Evolutionary conservation across 2,888 invertebrate genomes (phyloP).

Genomic region (Fissipunctia ypsillon): DNA sequence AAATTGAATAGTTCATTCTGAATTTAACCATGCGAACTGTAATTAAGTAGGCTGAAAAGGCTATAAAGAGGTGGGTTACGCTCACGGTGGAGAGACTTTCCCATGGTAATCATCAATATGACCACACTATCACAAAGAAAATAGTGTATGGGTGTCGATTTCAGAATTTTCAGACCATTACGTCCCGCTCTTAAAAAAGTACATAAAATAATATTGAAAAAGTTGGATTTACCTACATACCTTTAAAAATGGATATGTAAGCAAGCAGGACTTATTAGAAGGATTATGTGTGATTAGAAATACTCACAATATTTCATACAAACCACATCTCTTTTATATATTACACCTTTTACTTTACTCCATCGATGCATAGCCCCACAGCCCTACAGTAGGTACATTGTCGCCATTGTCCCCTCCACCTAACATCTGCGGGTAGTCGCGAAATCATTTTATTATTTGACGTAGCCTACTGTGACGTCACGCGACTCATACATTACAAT

Average conservation of each 20-base stretch:
- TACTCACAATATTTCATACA: not conserved
- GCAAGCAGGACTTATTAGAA: too few relatives aligned
- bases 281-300: not conserved
- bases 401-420: constrained; percentile 30
- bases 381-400: not conserved
- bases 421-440: constrained; percentile 38
- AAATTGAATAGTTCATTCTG: not conserved
- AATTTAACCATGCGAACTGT: not conserved
- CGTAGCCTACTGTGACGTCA: too few relatives aligned
- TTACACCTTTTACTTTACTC: not conserved
- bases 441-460: constrained; percentile 70
- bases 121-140: not conserved
- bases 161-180: too few relatives aligned
- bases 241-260: too few relatives aligned
- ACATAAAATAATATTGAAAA: not conserved
- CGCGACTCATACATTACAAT: constrained; percentile 54
- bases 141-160: too few relatives aligned
- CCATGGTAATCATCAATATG: not conserved
- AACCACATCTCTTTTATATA: not conserved
- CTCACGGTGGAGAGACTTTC: not conserved
- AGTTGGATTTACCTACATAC: too few relatives aligned
- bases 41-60: not conserved
- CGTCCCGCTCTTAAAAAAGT: too few relatives aligned
- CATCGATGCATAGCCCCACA: not conserved
- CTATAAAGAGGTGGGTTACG: not conserved